Evolutionary conservation across 2,888 invertebrate species (phyloP).

Genomic region (Spodoptera littoralis): DNA sequence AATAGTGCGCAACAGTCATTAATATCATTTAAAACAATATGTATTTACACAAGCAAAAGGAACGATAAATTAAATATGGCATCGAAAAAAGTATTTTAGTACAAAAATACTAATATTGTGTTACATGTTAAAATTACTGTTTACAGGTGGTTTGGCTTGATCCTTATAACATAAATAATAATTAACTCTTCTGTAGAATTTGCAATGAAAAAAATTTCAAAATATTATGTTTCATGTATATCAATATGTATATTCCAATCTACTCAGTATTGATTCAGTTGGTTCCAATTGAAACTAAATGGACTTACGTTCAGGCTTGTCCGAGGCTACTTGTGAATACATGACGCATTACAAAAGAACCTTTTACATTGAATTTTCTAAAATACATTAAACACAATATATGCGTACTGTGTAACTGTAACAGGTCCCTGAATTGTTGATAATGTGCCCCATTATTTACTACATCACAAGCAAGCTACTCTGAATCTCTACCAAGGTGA

Average conservation of each 20-base stretch:
- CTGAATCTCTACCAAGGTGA: too few species aligned
- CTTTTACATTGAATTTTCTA: background rate
- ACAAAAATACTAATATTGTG: constrained; percentile 16
- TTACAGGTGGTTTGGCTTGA: constrained; percentile 11
- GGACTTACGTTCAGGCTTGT: constrained; percentile 1
- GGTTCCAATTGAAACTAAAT: constrained; percentile 16
- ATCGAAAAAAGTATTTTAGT: constrained; percentile 37
- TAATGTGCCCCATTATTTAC: background rate
- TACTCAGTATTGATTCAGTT: constrained; percentile 25
- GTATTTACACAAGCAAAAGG: constrained; percentile 32
- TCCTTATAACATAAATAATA: constrained; percentile 2
- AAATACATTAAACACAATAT: constrained; percentile 6
- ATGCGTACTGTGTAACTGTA: too few species aligned
- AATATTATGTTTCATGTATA: constrained; percentile 1
- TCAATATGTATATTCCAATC: constrained; percentile 9
- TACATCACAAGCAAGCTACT: background rate
- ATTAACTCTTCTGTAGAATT: background rate
- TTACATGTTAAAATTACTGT: constrained; percentile 3
- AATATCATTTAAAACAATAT: constrained; percentile 5
- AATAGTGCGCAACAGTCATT: constrained; percentile 17
- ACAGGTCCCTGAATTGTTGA: background rate
- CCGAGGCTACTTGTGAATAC: constrained; percentile 11
- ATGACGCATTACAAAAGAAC: constrained; percentile 3
- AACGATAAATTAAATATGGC: constrained; percentile 59
- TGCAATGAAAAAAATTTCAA: background rate